Percentiles rank a stretch among this genome's conserved stretches.
These are phyloP conservation scores for Todiramphus chloris DNA, from an alignment of 2,113 vertebrate species.

Conservation along the genomic window DNA sequence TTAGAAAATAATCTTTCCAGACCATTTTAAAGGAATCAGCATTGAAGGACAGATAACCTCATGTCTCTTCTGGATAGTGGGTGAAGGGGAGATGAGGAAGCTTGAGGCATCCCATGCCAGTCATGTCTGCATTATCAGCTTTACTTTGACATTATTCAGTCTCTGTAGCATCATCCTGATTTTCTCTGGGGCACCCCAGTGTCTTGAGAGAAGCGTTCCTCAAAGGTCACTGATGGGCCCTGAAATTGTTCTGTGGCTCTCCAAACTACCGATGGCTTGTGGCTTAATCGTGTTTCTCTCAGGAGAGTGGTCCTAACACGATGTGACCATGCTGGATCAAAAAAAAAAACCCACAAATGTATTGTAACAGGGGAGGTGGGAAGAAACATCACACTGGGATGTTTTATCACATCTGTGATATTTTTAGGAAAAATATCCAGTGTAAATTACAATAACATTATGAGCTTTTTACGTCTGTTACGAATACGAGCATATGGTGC, in stretches of 20 bases:
- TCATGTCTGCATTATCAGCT: background rate
- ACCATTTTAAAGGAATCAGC: background rate
- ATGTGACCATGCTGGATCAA: background rate
- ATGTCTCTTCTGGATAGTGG: background rate
- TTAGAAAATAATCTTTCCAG: background rate
- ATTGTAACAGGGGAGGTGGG: background rate
- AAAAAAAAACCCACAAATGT: background rate
- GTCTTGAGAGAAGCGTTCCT: background rate
- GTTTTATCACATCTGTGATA: background rate
- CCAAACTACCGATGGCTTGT: background rate
- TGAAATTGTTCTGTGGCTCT: background rate
- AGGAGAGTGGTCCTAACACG: background rate
- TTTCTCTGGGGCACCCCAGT: background rate
- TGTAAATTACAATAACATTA: background rate
- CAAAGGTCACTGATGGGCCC: background rate
- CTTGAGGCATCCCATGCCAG: background rate
- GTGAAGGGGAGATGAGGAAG: background rate
- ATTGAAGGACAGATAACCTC: background rate
- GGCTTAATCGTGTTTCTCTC: background rate
- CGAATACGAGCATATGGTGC: slow-evolving; percentile 42
- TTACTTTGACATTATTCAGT: background rate
- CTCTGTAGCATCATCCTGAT: background rate
- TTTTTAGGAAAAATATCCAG: slow-evolving; percentile 16
- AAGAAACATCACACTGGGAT: background rate
- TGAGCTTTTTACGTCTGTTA: slow-evolving; percentile 49